Percentiles rank a stretch among this genome's conserved stretches.
Conservation (phyloP, 1,140 invertebrate species). For the Plodia interpunctella region DNA sequence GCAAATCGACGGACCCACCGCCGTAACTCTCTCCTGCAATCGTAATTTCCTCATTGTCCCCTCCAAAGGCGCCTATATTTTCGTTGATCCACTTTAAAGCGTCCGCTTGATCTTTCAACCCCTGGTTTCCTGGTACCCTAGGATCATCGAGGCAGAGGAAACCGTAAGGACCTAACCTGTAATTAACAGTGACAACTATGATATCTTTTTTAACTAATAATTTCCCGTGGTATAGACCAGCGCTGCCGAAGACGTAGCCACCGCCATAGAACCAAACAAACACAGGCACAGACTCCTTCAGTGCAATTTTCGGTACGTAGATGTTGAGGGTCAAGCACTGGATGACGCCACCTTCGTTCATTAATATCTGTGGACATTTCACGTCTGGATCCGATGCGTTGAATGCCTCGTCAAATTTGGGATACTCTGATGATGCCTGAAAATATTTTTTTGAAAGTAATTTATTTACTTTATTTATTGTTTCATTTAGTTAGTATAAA, state of each 20-base stretch:
- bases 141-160: constrained; percentile 81
- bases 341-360: constrained; percentile 19
- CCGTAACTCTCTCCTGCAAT: constrained; percentile 82
- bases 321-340: constrained; percentile 48
- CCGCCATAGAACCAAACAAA: constrained; percentile 86
- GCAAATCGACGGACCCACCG: constrained; percentile 75
- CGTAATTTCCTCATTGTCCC: constrained; percentile 82
- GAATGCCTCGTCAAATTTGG: constrained; percentile 23
- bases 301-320: constrained; percentile 30
- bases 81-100: constrained; percentile 81
- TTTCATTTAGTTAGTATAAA: too few species aligned
- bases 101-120: constrained; percentile 81
- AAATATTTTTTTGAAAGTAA: too few species aligned
- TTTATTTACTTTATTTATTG: too few species aligned
- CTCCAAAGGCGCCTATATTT: constrained; percentile 83
- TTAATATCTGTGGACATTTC: constrained; percentile 27
- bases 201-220: constrained; percentile 76
- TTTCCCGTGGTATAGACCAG: constrained; percentile 54
- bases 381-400: constrained; percentile 19
- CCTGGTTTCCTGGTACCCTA: constrained; percentile 82
- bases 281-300: constrained; percentile 74
- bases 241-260: constrained; percentile 74
- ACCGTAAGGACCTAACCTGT: constrained; percentile 79
- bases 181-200: constrained; percentile 79
- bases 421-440: constrained; percentile 21